These are phyloP conservation scores for Pseudorectes ferrugineus DNA, from an alignment of 2,113 vertebrate species.

Conservation along the genomic window DNA sequence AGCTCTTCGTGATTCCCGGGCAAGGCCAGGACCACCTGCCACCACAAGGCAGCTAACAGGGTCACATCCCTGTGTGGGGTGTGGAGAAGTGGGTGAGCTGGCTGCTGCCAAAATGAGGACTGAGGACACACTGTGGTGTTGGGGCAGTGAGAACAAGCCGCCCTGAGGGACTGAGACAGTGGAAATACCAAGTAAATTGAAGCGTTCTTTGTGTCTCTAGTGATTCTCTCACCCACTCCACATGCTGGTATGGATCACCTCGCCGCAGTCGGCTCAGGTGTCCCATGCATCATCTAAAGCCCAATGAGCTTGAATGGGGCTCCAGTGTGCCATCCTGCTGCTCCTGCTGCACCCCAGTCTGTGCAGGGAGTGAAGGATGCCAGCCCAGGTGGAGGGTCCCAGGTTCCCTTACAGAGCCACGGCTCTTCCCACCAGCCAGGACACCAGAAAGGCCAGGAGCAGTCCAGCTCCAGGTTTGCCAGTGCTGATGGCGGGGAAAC, in stretches of 20 bases:
- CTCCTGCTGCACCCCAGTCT: neutral
- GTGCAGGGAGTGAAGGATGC: neutral
- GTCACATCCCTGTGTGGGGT: accelerated
- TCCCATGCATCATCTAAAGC: neutral
- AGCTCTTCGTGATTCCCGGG: accelerated
- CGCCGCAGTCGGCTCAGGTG: accelerated
- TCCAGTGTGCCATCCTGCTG: neutral
- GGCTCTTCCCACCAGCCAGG: neutral
- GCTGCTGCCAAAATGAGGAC: neutral
- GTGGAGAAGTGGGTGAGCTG: neutral
- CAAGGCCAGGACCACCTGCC: neutral
- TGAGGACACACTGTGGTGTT: neutral
- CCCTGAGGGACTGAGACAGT: neutral
- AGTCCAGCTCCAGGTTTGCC: neutral
- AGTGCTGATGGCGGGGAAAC: neutral
- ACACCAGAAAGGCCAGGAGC: neutral
- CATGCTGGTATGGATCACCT: accelerated
- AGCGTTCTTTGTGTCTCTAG: neutral
- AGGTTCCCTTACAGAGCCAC: neutral
- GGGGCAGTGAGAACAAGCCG: neutral
- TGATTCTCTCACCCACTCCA: neutral
- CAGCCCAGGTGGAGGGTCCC: neutral
- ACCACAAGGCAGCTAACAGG: neutral
- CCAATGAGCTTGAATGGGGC: neutral
- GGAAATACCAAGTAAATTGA: neutral